phyloP scores from a whole-genome alignment of 2,113 vertebrate genomes.

The Puntigrus tetrazona region DNA sequence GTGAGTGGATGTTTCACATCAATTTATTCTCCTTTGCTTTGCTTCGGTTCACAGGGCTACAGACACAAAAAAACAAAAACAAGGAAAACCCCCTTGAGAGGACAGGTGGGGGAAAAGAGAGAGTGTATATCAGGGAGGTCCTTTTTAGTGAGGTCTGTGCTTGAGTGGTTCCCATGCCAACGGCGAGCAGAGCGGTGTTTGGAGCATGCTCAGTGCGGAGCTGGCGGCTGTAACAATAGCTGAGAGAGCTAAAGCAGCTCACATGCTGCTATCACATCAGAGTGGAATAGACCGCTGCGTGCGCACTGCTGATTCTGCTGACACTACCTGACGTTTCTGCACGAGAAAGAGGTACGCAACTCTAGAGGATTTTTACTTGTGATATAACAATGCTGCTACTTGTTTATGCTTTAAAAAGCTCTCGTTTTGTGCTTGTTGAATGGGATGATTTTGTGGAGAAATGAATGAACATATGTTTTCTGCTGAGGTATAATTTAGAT shows the following conservation, averaged over 20 bases:
- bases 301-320: conserved; percentile 16
- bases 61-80: conserved; percentile 49
- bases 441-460: background rate
- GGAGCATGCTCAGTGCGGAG: conserved; percentile 60
- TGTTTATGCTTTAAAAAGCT: conserved; percentile 7
- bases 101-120: conserved; percentile 37
- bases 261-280: conserved; percentile 56
- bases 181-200: conserved; percentile 36
- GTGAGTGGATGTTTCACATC: conserved; percentile 30
- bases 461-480: background rate
- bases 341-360: conserved; percentile 18
- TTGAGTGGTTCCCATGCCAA: conserved; percentile 60
- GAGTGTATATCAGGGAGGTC: conserved; percentile 46
- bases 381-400: background rate
- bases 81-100: conserved; percentile 49
- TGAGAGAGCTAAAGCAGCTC: conserved; percentile 54
- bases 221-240: conserved; percentile 61
- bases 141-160: conserved; percentile 55
- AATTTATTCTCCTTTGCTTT: conserved; percentile 22
- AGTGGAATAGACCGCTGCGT: conserved; percentile 47
- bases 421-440: conserved; percentile 17
- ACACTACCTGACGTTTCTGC: conserved; percentile 27
- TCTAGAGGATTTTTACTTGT: conserved; percentile 32
- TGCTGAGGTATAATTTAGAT: background rate
- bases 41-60: conserved; percentile 14